Conservation (phyloP, 2,888 invertebrate species). For the Cartodere bifasciata region DNA sequence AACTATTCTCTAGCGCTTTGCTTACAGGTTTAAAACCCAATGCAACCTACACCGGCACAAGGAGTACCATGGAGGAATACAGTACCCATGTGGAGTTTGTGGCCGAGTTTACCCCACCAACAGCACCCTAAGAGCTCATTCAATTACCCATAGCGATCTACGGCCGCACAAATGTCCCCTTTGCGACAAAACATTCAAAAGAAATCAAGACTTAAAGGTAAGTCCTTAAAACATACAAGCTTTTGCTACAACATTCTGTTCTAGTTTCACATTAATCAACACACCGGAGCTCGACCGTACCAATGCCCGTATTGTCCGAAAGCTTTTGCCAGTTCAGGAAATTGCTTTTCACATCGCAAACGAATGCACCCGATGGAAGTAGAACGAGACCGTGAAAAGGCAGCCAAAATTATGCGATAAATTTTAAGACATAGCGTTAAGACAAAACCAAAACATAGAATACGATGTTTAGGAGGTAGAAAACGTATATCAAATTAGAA, state of each 20-base stretch:
- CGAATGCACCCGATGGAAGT: constrained; percentile 56
- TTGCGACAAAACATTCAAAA: constrained; percentile 59
- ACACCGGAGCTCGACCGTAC: constrained; percentile 61
- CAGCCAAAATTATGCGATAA: constrained; percentile 43
- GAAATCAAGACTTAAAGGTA: constrained; percentile 62
- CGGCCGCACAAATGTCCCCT: constrained; percentile 55
- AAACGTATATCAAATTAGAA: no score
- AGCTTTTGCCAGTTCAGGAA: constrained; percentile 58
- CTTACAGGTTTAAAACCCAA: constrained; percentile 50
- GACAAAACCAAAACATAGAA: no score
- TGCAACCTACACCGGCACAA: constrained; percentile 51
- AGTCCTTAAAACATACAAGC: constrained; percentile 7
- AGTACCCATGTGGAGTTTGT: constrained; percentile 52
- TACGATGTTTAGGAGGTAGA: no score
- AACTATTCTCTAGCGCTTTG: neutral
- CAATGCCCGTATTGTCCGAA: constrained; percentile 63
- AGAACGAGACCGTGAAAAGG: constrained; percentile 41
- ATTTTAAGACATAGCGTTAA: constrained; percentile 1
- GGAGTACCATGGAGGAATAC: constrained; percentile 44
- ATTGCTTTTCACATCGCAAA: constrained; percentile 60
- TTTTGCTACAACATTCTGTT: constrained; percentile 21
- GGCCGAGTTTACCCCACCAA: constrained; percentile 56
- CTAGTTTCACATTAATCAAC: constrained; percentile 61
- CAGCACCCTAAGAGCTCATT: constrained; percentile 54
- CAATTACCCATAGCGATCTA: constrained; percentile 55